Percentiles rank a stretch among this genome's conserved stretches.
phyloP scores from a whole-genome alignment of 1,140 invertebrate genomes.

The Conus ventricosus region DNA sequence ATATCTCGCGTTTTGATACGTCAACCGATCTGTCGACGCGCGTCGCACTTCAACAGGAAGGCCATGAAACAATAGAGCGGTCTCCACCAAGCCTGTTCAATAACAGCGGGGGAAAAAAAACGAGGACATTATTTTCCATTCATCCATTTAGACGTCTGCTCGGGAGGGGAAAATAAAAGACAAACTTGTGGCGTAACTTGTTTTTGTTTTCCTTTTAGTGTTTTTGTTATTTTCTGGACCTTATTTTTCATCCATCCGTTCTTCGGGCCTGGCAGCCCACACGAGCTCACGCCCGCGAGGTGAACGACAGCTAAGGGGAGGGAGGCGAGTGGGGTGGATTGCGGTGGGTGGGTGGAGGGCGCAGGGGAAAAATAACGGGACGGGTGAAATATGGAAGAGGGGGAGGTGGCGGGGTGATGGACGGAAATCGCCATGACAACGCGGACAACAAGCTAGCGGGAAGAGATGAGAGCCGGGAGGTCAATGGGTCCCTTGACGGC shows the following conservation, averaged over 20 bases:
- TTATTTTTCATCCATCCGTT: background rate
- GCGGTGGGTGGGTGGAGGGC: background rate
- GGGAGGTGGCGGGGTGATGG: background rate
- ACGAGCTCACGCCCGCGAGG: background rate
- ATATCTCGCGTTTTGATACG: background rate
- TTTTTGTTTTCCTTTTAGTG: no score
- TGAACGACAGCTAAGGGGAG: background rate
- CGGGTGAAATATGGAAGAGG: background rate
- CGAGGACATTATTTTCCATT: background rate
- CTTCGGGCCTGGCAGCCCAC: background rate
- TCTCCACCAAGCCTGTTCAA: background rate
- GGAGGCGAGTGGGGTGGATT: background rate
- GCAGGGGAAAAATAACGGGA: background rate
- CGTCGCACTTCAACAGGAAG: background rate
- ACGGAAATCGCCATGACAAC: conserved; percentile 18
- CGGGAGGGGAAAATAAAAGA: background rate
- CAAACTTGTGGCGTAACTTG: background rate
- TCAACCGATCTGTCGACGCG: background rate
- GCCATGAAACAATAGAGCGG: background rate
- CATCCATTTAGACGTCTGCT: background rate
- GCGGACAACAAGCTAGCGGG: background rate
- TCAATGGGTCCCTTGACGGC: conserved; percentile 17
- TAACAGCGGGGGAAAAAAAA: background rate
- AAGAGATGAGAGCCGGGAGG: background rate
- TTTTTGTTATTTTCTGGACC: background rate